Base-by-base conservation (phyloP, 2,888 invertebrate genomes). In the Lithodes maja region DNA sequence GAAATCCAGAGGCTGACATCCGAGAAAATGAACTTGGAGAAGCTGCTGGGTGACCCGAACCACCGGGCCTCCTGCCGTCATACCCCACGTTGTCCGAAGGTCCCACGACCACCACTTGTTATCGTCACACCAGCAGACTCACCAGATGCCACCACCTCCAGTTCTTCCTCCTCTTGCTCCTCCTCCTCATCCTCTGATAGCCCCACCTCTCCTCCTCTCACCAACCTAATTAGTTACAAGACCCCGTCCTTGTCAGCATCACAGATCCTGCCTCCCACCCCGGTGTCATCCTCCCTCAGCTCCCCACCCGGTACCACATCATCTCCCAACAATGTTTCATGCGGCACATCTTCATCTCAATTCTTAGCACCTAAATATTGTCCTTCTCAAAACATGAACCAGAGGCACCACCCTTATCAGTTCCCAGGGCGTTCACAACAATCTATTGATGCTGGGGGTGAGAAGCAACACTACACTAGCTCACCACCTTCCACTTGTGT, bases 21-120 rank as follows among this genome's bases (percentile, higher is more conserved):
- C 9, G 91, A 91, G 81, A 91, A 91, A 75, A 84, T 77, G 69
- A 89, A 90, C 7, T 74, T 91, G 74, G 90, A 90, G 80, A 91
- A 91, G 81, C 52, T 89, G 50, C 90, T 91, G 17, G 52, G 82
- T 7, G 90, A 91, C 80, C 87, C 91, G 12, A 89, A 83, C 55
- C 91, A 91, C 85, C 84, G 84, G 17, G 89, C 88, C 71, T 89
- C 85, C 50, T 91, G 91, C 87, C 90, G 90, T 49, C 91, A 91
- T 69, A 50, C 85, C 12, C 84, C 84, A 55, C 84, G 77, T n/a
- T 85, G 88, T 61, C 61, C 85, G 54, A 89, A 85, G 85, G 17
- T 80, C 61, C 55, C 80, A 33, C 54, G 83, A 71, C 84, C 84
- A 61, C 90, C 90, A 3, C 86, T 89, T 3, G 85, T 89, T 71